Evolutionary conservation across 2,797 vertebrate genomes (phyloP).

Genomic region (Siniperca scherzeri): DNA sequence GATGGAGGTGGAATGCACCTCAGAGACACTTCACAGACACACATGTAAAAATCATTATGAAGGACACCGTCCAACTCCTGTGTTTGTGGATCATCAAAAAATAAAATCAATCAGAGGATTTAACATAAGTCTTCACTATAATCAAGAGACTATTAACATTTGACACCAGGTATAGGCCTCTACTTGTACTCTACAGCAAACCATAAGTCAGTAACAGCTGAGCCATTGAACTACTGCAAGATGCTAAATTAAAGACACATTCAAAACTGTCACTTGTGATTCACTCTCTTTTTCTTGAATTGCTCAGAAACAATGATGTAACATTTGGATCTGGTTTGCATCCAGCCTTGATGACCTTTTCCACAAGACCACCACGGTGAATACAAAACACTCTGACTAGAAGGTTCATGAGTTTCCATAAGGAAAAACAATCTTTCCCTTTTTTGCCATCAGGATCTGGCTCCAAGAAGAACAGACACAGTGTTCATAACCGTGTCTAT

Average conservation of each 20-base stretch:
- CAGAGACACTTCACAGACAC: constrained; percentile 25
- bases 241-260: constrained; percentile 47
- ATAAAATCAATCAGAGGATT: not conserved
- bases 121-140: not conserved
- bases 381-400: constrained; percentile 41
- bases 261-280: constrained; percentile 39
- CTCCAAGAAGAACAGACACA: constrained; percentile 53
- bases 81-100: constrained; percentile 3
- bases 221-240: not conserved
- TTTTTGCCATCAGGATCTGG: constrained; percentile 40
- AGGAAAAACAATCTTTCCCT: constrained; percentile 61
- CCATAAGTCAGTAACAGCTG: constrained; percentile 38
- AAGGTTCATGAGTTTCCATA: constrained; percentile 68
- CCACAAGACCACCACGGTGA: constrained; percentile 60
- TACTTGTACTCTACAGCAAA: not conserved
- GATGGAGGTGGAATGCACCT: constrained; percentile 41
- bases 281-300: constrained; percentile 35
- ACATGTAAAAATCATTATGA: constrained; percentile 26
- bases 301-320: constrained; percentile 55
- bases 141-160: not conserved
- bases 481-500: constrained; percentile 50
- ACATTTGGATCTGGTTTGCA: constrained; percentile 61
- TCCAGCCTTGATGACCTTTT: constrained; percentile 68
- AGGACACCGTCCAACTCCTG: not conserved
- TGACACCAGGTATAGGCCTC: constrained; percentile 7